These are phyloP conservation scores for Rotaria sp. DNA, from an alignment of 2,888 invertebrate genomes.

Conservation along the genomic window DNA sequence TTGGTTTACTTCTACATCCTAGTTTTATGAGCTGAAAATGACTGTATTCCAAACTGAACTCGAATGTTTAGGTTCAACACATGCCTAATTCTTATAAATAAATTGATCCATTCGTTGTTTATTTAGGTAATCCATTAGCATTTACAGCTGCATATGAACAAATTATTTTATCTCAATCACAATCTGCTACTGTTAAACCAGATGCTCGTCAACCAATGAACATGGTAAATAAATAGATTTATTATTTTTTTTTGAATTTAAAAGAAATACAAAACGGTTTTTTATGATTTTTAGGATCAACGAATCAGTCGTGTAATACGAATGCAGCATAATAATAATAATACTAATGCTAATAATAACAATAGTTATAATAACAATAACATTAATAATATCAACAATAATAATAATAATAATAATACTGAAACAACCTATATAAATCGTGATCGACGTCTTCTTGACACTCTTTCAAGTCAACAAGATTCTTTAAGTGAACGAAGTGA, in stretches of 20 bases:
- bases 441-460: background rate
- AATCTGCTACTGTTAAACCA: background rate
- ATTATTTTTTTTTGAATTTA: background rate
- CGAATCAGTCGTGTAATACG: background rate
- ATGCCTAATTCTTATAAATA: too few relatives aligned
- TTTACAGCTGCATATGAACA: slow-evolving; percentile 4
- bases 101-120: too few relatives aligned
- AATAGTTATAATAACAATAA: too few relatives aligned
- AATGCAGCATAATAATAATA: background rate
- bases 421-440: background rate
- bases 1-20: too few relatives aligned
- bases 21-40: too few relatives aligned
- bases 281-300: background rate
- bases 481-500: background rate
- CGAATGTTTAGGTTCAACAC: too few relatives aligned
- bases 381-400: background rate
- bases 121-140: slow-evolving; percentile 14
- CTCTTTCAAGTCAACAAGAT: background rate
- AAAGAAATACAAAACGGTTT: background rate
- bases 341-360: background rate
- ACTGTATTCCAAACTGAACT: too few relatives aligned
- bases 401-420: background rate
- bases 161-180: background rate
- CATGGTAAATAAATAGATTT: background rate
- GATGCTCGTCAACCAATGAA: background rate